Conservation (phyloP, 2,113 vertebrate species). For the Sakesphorus luctuosus region DNA sequence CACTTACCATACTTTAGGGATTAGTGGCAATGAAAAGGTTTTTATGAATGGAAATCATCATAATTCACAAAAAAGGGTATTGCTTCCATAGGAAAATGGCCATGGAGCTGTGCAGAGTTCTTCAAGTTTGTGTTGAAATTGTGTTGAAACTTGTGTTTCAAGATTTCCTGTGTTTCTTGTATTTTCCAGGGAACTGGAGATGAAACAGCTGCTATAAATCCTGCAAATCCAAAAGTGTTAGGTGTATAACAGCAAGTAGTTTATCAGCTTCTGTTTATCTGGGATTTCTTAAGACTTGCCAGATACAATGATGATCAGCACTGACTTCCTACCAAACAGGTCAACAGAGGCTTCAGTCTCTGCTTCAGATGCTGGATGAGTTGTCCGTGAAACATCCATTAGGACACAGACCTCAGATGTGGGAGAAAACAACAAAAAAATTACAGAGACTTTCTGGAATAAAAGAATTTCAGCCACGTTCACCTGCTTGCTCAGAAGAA, state of each 20-base stretch:
- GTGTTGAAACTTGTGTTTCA: not conserved
- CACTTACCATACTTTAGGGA: not conserved
- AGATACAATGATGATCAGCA: conserved; percentile 20
- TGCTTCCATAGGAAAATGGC: not conserved
- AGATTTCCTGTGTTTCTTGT: not conserved
- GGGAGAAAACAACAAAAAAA: not conserved
- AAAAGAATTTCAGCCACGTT: conserved; percentile 6
- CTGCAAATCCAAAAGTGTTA: conserved; percentile 2
- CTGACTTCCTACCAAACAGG: conserved; percentile 20
- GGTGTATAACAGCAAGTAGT: not conserved
- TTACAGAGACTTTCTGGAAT: not conserved
- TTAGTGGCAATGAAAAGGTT: not conserved
- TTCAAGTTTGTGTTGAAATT: not conserved
- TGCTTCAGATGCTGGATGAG: not conserved
- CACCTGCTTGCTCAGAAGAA: conserved; percentile 6
- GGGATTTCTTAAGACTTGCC: conserved; percentile 39
- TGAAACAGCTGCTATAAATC: not conserved
- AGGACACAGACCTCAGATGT: not conserved
- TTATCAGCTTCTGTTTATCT: conserved; percentile 16
- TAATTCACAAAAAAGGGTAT: not conserved
- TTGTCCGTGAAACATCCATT: not conserved
- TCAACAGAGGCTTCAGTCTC: conserved; percentile 30
- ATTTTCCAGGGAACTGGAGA: not conserved
- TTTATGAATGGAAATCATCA: not conserved
- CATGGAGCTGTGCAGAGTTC: not conserved